phyloP scores from a whole-genome alignment of 2,113 vertebrate genomes.

The Galeopterus variegatus region DNA sequence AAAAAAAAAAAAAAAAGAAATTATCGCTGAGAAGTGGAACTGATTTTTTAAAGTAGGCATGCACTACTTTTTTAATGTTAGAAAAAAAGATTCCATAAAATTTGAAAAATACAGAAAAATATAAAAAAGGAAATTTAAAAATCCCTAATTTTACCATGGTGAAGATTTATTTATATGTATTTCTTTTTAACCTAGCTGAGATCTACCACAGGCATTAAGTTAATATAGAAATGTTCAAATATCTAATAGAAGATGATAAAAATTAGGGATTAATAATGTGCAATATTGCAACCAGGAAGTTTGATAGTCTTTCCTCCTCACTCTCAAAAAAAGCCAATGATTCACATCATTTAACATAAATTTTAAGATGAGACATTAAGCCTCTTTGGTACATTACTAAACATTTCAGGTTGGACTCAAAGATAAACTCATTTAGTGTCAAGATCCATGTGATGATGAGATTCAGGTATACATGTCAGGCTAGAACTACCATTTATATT shows the following conservation, averaged over 20 bases:
- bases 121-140: neutral
- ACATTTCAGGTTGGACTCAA: neutral
- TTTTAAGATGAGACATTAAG: neutral
- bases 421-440: conserved; percentile 3
- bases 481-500: neutral
- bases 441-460: neutral
- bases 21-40: neutral
- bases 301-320: neutral
- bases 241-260: conserved; percentile 25
- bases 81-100: neutral
- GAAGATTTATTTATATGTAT: neutral
- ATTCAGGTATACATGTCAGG: neutral
- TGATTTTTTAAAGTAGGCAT: neutral
- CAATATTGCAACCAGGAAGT: neutral
- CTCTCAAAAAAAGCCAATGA: neutral
- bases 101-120: conserved; percentile 7
- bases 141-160: neutral
- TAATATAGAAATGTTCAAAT: conserved; percentile 4
- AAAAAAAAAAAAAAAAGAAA: too few relatives aligned
- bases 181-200: conserved; percentile 4
- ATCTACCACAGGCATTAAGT: neutral
- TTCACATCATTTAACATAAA: neutral
- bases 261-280: neutral
- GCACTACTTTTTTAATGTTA: neutral
- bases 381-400: neutral